Base-by-base conservation (phyloP, 2,113 vertebrate genomes). In the Amazona guildingii region DNA sequence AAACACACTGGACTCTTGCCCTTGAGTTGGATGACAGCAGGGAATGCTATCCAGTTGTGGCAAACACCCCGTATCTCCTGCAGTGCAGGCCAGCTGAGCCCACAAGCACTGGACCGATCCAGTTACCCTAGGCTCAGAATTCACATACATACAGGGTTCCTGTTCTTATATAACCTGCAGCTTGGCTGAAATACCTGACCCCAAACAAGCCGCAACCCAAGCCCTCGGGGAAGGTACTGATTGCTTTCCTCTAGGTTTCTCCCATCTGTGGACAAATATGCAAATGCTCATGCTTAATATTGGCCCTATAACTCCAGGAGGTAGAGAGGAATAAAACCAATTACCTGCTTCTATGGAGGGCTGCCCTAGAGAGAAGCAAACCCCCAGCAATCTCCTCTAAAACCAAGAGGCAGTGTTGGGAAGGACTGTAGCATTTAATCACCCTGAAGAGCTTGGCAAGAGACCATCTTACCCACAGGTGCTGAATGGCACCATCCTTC, bases 101-200 rank as follows among this genome's bases (percentile, higher is more conserved):
- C 20, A 3, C 0, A 0, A 33, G 67, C 41, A 33, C 28, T 24
- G 52, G 57, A 39, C 59, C 3, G 1, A 23, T 10, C 8, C 33
- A 11, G 7, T 10, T 17, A 8, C 17, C 31, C 7, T 0, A 0
- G 48, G 59, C 35, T 73, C n/a, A 37, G 67, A 33, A 63, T 21
- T 64, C 63, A 49, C 44, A 37, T 46, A 54, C n/a, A 46, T n/a
- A 6, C 16, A 23, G 28, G 14, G 20, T 16, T 77, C 39, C 81
- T 39, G 33, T 24, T 67, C 19, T 24, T 61, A 51, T 19, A 28
- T 49, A 51, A 68, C 31, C 19, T 24, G 37, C 52, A 21, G 44
- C 51, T 52, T 28, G 75, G 43, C 37, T 64, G 49, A 64, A 90
- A 59, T 2, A 5, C 63, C 49, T 46, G 73, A 48, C n/a, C 20